Evolutionary conservation across 2,888 invertebrate species (phyloP).

Genomic region (Isoperla grammatica): DNA sequence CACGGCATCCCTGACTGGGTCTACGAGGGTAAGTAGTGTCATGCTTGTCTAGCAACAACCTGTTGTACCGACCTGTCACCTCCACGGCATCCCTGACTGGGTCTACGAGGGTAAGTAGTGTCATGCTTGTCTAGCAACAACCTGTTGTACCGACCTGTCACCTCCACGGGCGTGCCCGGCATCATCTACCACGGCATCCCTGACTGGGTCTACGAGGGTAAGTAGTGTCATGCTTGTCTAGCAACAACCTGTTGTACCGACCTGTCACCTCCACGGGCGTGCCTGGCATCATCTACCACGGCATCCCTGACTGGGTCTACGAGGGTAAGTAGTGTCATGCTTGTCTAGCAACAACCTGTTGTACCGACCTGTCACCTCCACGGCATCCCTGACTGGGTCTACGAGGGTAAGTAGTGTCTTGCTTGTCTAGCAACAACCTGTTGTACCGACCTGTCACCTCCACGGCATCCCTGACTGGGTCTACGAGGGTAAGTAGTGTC

Average conservation of each 20-base stretch:
- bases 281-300: constrained; percentile 65
- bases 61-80: too few species aligned
- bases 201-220: constrained; percentile 95
- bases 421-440: too few species aligned
- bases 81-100: too few species aligned
- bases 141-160: constrained; percentile 68
- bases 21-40: too few species aligned
- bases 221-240: constrained; percentile 53
- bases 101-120: too few species aligned
- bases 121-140: constrained; percentile 70
- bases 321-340: constrained; percentile 78
- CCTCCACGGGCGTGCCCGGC: constrained; percentile 54
- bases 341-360: too few species aligned
- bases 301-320: constrained; percentile 92
- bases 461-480: too few species aligned
- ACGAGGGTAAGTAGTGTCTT: constrained; percentile 64
- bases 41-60: too few species aligned
- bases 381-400: constrained; percentile 92
- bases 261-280: constrained; percentile 58
- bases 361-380: too few species aligned
- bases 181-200: constrained; percentile 78
- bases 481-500: too few species aligned
- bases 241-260: constrained; percentile 74
- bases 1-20: too few species aligned
- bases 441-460: neutral